These are phyloP conservation scores for Aquatica leii DNA, from an alignment of 2,888 invertebrate genomes.

Conservation along the genomic window DNA sequence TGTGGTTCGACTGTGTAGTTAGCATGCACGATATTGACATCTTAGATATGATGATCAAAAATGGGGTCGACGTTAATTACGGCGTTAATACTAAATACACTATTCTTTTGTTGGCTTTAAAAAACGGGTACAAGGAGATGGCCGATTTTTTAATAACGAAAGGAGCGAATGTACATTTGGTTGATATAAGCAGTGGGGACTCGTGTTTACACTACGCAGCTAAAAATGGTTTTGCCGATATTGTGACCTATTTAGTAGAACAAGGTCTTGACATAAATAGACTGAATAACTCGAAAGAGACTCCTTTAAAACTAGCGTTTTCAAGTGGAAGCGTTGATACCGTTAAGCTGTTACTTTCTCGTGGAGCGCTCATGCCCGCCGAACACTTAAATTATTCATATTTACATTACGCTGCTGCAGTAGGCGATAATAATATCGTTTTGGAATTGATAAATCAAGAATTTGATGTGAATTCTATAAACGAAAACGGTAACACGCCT, in stretches of 20 bases:
- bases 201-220: slow-evolving; percentile 4
- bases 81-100: too few relatives aligned
- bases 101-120: too few relatives aligned
- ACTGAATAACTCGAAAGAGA: not conserved
- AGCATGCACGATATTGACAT: too few relatives aligned
- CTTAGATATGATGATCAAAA: too few relatives aligned
- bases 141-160: not conserved
- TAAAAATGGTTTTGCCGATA: not conserved
- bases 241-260: not conserved
- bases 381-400: not conserved
- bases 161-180: not conserved
- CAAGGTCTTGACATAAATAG: not conserved
- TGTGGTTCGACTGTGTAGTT: not conserved
- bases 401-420: slow-evolving; percentile 2
- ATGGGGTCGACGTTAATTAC: too few relatives aligned
- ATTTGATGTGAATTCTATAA: not conserved
- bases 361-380: not conserved
- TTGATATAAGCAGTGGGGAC: not conserved
- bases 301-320: not conserved
- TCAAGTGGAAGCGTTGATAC: not conserved
- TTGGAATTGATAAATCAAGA: not conserved
- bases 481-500: not conserved
- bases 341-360: not conserved
- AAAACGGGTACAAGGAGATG: too few relatives aligned
- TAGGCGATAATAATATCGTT: not conserved